A percentile compares a stretch with the other conserved stretches of the same genome.
Evolutionary conservation across 2,113 vertebrate genomes (phyloP).

Genomic region (Toxotes chatareus): DNA sequence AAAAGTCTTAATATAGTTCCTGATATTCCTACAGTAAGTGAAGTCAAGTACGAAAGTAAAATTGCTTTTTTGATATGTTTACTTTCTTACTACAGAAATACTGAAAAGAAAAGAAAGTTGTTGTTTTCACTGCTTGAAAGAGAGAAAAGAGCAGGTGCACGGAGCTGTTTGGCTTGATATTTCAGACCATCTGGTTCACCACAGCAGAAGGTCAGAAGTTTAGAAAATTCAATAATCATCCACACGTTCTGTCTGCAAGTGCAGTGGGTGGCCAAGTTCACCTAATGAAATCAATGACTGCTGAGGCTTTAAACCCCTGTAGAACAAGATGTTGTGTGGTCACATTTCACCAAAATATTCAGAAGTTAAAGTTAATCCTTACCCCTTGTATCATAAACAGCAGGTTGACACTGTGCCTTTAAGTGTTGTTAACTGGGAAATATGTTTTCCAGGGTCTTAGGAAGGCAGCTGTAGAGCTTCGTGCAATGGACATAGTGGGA

Average conservation of each 20-base stretch:
- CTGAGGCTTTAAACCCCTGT: background rate
- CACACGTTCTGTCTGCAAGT: constrained; percentile 5
- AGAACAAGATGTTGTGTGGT: background rate
- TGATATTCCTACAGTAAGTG: background rate
- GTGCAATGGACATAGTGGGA: background rate
- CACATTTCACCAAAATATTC: background rate
- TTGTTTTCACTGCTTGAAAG: background rate
- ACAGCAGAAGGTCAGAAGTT: constrained; percentile 33
- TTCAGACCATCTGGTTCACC: constrained; percentile 32
- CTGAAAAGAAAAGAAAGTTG: background rate
- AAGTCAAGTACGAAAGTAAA: background rate
- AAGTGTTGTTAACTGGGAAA: background rate
- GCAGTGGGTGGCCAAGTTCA: background rate
- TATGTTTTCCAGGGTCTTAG: background rate
- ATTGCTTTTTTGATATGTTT: background rate
- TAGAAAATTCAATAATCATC: constrained; percentile 11
- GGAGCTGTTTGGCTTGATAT: constrained; percentile 6
- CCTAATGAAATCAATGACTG: constrained; percentile 15
- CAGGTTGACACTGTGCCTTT: background rate
- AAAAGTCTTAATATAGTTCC: background rate
- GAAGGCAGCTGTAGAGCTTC: background rate
- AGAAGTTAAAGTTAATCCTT: background rate
- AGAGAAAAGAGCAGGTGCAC: background rate
- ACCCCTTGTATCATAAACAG: no score
- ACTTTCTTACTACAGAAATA: background rate